phyloP scores from a whole-genome alignment of 2,797 vertebrate genomes.

The Syngnathus rostellatus region DNA sequence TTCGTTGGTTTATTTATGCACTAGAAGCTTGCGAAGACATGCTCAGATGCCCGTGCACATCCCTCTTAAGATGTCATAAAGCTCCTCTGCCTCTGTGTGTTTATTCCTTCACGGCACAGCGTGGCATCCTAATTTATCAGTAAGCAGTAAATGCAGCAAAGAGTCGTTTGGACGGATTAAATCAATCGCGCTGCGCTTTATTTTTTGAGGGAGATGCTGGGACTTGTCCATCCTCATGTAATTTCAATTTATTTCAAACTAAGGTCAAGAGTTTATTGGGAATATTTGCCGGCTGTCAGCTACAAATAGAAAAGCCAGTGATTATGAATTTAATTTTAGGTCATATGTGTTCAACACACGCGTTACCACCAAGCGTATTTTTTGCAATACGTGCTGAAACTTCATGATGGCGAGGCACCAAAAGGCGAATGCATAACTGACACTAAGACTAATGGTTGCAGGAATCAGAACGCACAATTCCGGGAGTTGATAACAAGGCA shows the following conservation, averaged over 20 bases:
- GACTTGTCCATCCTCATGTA: slow-evolving; percentile 18
- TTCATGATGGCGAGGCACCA: slow-evolving; percentile 49
- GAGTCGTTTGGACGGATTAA: slow-evolving; percentile 27
- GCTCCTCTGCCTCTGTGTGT: slow-evolving; percentile 28
- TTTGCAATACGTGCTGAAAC: slow-evolving; percentile 46
- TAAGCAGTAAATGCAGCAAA: slow-evolving; percentile 17
- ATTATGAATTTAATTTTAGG: slow-evolving; percentile 37
- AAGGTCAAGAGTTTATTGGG: slow-evolving; percentile 11
- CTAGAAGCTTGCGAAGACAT: slow-evolving; percentile 40
- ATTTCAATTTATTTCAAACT: slow-evolving; percentile 25
- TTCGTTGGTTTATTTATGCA: slow-evolving; percentile 53
- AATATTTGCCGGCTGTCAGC: slow-evolving; percentile 36
- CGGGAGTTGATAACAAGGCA: slow-evolving; percentile 65
- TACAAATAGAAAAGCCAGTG: slow-evolving; percentile 15
- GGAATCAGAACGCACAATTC: slow-evolving; percentile 56
- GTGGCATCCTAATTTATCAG: slow-evolving; percentile 14
- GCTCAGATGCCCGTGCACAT: slow-evolving; percentile 29
- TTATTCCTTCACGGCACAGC: slow-evolving; percentile 13
- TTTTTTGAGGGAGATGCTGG: slow-evolving; percentile 2
- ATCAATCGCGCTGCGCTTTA: slow-evolving; percentile 12
- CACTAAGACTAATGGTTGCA: slow-evolving; percentile 61
- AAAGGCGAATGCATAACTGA: slow-evolving; percentile 54
- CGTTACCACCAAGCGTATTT: slow-evolving; percentile 45
- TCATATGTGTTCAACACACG: slow-evolving; percentile 36
- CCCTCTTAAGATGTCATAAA: slow-evolving; percentile 42